These are phyloP conservation scores for Belgica antarctica DNA, from an alignment of 2,888 invertebrate genomes.

Conservation along the genomic window DNA sequence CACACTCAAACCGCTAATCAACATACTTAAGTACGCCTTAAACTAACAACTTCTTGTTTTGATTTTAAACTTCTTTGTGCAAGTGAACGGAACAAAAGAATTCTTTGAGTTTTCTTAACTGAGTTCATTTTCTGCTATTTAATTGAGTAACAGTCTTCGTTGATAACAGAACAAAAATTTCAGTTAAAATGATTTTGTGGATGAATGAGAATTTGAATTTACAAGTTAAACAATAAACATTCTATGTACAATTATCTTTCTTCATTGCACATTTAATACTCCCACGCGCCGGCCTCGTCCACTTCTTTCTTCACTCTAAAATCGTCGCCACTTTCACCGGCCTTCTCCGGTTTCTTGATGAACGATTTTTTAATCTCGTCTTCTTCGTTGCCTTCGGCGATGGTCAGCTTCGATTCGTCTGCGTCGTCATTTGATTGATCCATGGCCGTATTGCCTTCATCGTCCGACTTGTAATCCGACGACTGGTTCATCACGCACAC, in stretches of 20 bases:
- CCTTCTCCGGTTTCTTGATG: constrained; percentile 40
- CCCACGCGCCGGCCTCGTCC: constrained; percentile 27
- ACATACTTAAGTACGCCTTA: constrained; percentile 1
- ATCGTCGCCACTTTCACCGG: constrained; percentile 19
- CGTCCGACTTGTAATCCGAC: constrained; percentile 62
- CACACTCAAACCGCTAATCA: background rate
- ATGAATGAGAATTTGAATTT: constrained; percentile 11
- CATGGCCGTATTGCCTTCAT: constrained; percentile 49
- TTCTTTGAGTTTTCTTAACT: background rate
- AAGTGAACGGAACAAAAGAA: constrained; percentile 1
- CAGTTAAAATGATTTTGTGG: background rate
- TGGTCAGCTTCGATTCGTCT: constrained; percentile 49
- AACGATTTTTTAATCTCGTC: constrained; percentile 42
- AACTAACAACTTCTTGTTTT: background rate
- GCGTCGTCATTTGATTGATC: constrained; percentile 49
- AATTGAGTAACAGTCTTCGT: constrained; percentile 28
- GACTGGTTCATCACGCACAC: constrained; percentile 89
- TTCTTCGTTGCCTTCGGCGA: constrained; percentile 62
- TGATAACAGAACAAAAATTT: background rate
- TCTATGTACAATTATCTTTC: constrained; percentile 7
- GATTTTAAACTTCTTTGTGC: constrained; percentile 18
- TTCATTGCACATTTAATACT: constrained; percentile 31
- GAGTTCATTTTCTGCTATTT: constrained; percentile 18
- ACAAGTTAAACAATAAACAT: background rate
- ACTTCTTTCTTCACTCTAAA: constrained; percentile 36